Base-by-base conservation (phyloP, 2,113 vertebrate species). In the Phocoena phocoena region DNA sequence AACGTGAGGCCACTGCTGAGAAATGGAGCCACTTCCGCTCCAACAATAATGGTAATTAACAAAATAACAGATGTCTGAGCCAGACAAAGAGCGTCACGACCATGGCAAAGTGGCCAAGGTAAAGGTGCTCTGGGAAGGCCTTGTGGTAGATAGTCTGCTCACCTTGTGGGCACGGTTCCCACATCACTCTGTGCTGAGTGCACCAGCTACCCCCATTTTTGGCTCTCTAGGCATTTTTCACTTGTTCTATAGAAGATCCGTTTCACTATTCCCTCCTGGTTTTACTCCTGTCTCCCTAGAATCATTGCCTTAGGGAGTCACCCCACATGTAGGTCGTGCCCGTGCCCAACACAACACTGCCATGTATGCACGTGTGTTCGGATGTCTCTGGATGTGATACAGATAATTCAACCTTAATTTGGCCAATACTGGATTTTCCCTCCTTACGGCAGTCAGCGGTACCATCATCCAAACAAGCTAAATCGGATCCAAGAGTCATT, bases 321-420 rank as follows among this genome's bases (percentile, higher is more conserved):
- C 12, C 21, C 41, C 41, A n/a, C 9, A 13, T 0, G 2, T 7
- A 26, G 1, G 36, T 20, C 31, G 5, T 1, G 6, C 15, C 2
- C 3, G 7, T 8, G 53, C 23, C 68, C 14, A 2, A 3, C 2
- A 0, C 4, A 14, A 17, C 3, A 3, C 3, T 6, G 6, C n/a
- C 31, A 5, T 6, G 3, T 11, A 26, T 25, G 31, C 17, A 0
- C 2, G 1, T 14, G 53, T 44, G 38, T n/a, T 53, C 15, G 6
- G 31, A 18, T 5, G 5, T 93, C 68, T 50, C 7, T 79, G 41
- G 50, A 62, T 25, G 4, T 33, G 20, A 47, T 44, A 36, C 84
- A 63, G 47, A 76, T 8, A 14, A 70, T 17, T 21, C 70, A 58
- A 20, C 14, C 76, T 88, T 55, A 38, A 53, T 73, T 26, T 82